These are phyloP conservation scores for Corbicula japonica DNA, from an alignment of 2,888 invertebrate genomes.

Conservation along the genomic window DNA sequence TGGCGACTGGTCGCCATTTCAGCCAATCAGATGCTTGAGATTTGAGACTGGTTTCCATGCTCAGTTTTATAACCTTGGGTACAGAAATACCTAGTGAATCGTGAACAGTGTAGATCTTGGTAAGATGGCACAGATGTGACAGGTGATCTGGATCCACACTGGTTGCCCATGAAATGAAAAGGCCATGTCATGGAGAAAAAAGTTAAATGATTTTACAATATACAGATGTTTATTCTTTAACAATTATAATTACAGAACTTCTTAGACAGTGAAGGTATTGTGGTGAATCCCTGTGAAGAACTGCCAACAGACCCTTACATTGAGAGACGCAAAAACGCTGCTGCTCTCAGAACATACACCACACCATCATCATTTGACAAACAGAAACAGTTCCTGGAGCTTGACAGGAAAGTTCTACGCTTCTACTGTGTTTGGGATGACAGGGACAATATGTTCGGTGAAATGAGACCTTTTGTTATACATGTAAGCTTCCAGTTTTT, in stretches of 20 bases:
- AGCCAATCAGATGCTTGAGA: too few species aligned
- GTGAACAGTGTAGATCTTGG: too few species aligned
- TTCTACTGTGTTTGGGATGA: slow-evolving; percentile 88
- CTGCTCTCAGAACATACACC: slow-evolving; percentile 81
- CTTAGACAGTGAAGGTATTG: slow-evolving; percentile 93
- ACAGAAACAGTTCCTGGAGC: slow-evolving; percentile 91
- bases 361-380: slow-evolving; percentile 88
- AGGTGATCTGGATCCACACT: too few species aligned
- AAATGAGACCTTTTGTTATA: slow-evolving; percentile 89
- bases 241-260: slow-evolving; percentile 89
- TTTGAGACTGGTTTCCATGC: too few species aligned
- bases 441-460: slow-evolving; percentile 87
- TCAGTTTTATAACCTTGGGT: too few species aligned
- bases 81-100: too few species aligned
- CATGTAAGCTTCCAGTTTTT: slow-evolving; percentile 87
- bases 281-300: slow-evolving; percentile 90
- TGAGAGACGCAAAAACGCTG: slow-evolving; percentile 78
- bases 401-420: slow-evolving; percentile 92
- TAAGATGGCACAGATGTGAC: too few species aligned
- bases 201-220: not conserved
- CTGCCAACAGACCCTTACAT: slow-evolving; percentile 91
- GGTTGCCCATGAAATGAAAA: too few species aligned
- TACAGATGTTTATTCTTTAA: not conserved
- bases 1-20: too few species aligned
- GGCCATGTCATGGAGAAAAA: not conserved